Conservation (phyloP, 1,140 invertebrate genomes). For the Drosophila truncata region DNA sequence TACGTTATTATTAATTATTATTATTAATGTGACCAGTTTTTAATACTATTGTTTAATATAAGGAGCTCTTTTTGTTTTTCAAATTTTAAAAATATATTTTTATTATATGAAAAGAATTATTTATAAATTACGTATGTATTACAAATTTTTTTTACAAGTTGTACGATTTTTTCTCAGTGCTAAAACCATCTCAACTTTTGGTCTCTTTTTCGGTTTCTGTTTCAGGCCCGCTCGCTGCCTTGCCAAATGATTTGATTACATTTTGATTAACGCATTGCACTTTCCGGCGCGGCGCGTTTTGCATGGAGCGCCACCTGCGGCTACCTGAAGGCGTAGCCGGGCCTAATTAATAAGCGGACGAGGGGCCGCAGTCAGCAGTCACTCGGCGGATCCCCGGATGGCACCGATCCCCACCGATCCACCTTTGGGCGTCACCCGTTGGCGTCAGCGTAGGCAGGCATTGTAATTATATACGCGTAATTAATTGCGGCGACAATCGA, state of each 20-base stretch:
- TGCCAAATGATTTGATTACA: slow-evolving; percentile 83
- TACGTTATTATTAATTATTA: not conserved
- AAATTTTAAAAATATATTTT: no score
- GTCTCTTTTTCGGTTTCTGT: slow-evolving; percentile 27
- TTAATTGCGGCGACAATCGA: slow-evolving; percentile 85
- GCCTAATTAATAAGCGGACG: slow-evolving; percentile 83
- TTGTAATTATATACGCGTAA: slow-evolving; percentile 83
- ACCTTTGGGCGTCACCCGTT: slow-evolving; percentile 23
- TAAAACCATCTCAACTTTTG: slow-evolving; percentile 5
- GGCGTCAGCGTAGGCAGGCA: slow-evolving; percentile 69
- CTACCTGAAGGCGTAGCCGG: slow-evolving; percentile 74
- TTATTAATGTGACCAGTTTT: not conserved
- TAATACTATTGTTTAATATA: not conserved
- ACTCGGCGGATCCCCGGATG: not conserved
- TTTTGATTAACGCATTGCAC: slow-evolving; percentile 83
- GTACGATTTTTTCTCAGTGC: not conserved
- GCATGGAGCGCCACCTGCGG: slow-evolving; percentile 81
- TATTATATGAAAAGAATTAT: no score
- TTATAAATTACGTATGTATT: no score
- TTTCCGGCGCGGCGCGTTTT: slow-evolving; percentile 72
- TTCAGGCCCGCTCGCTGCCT: slow-evolving; percentile 37
- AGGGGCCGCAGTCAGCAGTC: slow-evolving; percentile 27
- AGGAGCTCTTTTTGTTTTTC: no score
- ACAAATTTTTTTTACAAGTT: no score
- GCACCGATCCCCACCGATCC: not conserved